Base-by-base conservation (phyloP, 2,113 vertebrate species). In the Oreocharis arfaki region DNA sequence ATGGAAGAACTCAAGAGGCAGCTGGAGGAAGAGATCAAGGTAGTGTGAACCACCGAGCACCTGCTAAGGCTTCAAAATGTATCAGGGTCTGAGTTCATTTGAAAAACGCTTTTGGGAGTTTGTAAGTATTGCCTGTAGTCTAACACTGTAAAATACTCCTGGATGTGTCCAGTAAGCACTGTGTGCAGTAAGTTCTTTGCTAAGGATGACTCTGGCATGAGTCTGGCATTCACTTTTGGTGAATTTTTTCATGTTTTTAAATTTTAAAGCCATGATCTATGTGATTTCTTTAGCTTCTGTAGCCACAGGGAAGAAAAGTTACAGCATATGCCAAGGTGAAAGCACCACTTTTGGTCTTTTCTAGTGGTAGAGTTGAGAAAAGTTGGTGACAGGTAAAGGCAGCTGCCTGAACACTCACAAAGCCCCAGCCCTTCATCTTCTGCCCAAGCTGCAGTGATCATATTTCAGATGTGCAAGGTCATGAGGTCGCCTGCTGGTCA, bases 21-120 rank as follows among this genome's bases (percentile, higher is more conserved):
- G 22, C 18, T 98, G 30, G 98, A 98, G 44, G 98, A 98, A 77
- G 98, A 98, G 84, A 95, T 87, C 28, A 98, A 98, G 98, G 98
- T 98, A 95, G 4, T 12, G 13, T 3, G 30, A 60, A 27, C 11
- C 17, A 3, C 27, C 5, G 11, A 81, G 27, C 27, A 55, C 20
- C 28, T 19, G 19, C 37, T 63, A 52, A 63, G 30, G 17, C 44
- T 77, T 74, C 46, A 67, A 35, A 69, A 57, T 37, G 3, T 47
- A 14, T 39, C 27, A 63, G 26, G 13, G 16, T 22, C 27, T 84
- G 28, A 60, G 27, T 44, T 68, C 2, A 44, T 47, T 84, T 78
- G 13, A 60, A 55, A 47, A 63, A 26, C 2, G 11, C 23, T 81
- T 80, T 13, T 15, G 53, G 30, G 65, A 59, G 16, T 49, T 41